phyloP scores from a whole-genome alignment of 2,113 vertebrate species.

The Cavia porcellus region DNA sequence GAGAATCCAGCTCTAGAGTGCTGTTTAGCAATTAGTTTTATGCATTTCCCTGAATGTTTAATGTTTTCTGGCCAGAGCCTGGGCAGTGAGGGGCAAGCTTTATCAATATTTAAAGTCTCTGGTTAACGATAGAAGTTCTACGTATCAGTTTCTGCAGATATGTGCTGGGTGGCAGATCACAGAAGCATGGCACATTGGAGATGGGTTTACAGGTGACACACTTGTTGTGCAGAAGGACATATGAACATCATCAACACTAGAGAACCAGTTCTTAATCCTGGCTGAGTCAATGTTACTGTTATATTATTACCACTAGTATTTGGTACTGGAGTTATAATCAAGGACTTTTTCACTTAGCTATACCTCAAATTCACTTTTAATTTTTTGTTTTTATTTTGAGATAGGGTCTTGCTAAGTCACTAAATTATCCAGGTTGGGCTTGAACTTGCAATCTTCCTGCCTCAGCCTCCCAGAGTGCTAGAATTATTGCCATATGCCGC shows the following conservation, averaged over 20 bases:
- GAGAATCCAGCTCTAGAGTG: neutral
- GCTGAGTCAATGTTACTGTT: neutral
- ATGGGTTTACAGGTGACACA: neutral
- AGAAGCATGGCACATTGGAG: neutral
- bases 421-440: neutral
- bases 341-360: neutral
- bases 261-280: neutral
- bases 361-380: neutral
- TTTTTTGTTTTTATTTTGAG: neutral
- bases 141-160: neutral
- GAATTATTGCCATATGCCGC: no score
- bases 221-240: fast-evolving
- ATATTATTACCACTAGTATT: neutral
- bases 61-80: constrained; percentile 47
- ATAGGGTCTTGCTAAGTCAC: neutral
- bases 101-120: constrained; percentile 69
- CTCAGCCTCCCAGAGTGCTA: neutral
- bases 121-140: constrained; percentile 32
- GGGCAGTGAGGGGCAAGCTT: neutral
- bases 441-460: neutral
- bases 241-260: neutral
- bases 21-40: constrained; percentile 65
- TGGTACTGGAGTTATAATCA: neutral
- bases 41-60: constrained; percentile 67
- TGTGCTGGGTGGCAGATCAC: neutral